Base-by-base conservation (phyloP, 2,888 invertebrate genomes). In the Tricholauxania praeusta region DNA sequence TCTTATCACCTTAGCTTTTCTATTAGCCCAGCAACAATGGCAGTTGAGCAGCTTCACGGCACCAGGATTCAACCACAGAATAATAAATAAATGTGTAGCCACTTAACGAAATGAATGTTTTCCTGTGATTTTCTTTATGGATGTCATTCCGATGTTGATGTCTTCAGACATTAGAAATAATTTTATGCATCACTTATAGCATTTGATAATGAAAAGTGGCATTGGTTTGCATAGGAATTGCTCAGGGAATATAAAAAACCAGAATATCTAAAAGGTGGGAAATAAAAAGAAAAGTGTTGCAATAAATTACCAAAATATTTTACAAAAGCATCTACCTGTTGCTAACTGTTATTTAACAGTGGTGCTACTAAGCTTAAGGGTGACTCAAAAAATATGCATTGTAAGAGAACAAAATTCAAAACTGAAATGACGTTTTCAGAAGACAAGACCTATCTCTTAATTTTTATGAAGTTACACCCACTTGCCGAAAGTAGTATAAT, bases 21-120 rank as follows among this genome's bases (percentile, higher is more conserved):
- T 49, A 66, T 67, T 57, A 49, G 22, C 52, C 59, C 22, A 52
- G 66, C 62, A 15, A 62, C 32, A 57, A 53, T 53, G 4, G n/a
- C n/a, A 10, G 7, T 32, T 3, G 32, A 32, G 32, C 4, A 32
- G 32, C 32, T 32, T 5, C 32, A 39, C 1, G 39, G 39, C 10
- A 10, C 10, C 2, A 39, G 39, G 39, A 39, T 39, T 39, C 10
- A 39, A 39, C 39, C 39, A 39, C 22, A 55, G 47, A 60, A 68
- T 52, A 48, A 72, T 65, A 64, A 72, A 81, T 83, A 80, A 80
- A 77, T 78, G 53, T 52, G 75, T n/a, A 63, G 78, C 81, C 86
- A 85, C 85, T 85, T 85, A 83, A 81, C 80, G 73, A 83, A 86
- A 86, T 85, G 85, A 85, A 86, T 81, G 79, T 78, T 76, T 80